A percentile compares a stretch with the other conserved stretches of the same genome.
Evolutionary conservation across 2,113 vertebrate genomes (phyloP).

Genomic region (Notarius lentiginosus): DNA sequence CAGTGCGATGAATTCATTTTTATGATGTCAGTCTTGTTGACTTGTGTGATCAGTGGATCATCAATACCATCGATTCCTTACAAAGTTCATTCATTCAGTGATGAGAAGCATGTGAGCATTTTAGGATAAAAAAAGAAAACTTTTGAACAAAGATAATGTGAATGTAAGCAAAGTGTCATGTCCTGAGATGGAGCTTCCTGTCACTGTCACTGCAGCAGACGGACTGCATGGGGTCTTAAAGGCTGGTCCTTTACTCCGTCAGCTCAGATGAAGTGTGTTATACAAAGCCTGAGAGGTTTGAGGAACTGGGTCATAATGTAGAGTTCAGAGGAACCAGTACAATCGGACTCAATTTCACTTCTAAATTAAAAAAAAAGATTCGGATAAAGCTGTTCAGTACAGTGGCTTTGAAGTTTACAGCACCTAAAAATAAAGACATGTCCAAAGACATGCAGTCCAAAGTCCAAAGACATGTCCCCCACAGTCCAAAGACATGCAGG

Average conservation of each 20-base stretch:
- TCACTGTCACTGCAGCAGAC: slow-evolving; percentile 71
- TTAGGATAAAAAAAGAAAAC: slow-evolving; percentile 70
- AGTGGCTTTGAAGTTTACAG: neutral
- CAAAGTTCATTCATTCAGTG: slow-evolving; percentile 88
- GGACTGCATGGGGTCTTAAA: neutral
- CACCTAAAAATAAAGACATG: neutral
- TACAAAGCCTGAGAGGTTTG: neutral
- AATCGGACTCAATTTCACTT: neutral
- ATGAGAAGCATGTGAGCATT: slow-evolving; percentile 83
- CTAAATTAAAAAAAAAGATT: neutral
- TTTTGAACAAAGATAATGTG: slow-evolving; percentile 71
- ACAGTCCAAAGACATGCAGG: too few species aligned
- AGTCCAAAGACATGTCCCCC: too few species aligned
- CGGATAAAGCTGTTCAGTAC: neutral
- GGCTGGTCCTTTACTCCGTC: neutral
- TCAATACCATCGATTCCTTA: slow-evolving; percentile 82
- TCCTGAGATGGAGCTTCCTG: slow-evolving; percentile 63
- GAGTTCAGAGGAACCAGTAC: neutral
- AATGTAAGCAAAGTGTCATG: slow-evolving; percentile 77
- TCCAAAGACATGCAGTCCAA: too few species aligned
- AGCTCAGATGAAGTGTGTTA: neutral
- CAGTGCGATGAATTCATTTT: slow-evolving; percentile 81
- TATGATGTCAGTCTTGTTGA: slow-evolving; percentile 83
- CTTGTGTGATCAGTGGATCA: slow-evolving; percentile 81
- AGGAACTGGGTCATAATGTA: neutral